Evolutionary conservation across 2,797 vertebrate species (phyloP).

Genomic region (Sebastes nivosus): DNA sequence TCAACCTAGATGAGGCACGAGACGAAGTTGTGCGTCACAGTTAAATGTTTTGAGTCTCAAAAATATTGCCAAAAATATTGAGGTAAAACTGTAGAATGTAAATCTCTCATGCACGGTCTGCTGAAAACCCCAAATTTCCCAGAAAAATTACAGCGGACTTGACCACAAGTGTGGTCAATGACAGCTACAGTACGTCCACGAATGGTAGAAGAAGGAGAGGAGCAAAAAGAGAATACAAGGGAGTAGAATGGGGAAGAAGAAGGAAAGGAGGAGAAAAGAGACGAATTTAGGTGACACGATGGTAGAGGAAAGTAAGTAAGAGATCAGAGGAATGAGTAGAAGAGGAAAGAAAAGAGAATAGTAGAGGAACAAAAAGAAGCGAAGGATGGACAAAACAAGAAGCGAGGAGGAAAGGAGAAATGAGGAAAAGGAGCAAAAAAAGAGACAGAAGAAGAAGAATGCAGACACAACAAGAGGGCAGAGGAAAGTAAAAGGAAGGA

Average conservation of each 20-base stretch:
- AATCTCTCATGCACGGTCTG: not conserved
- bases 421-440: not conserved
- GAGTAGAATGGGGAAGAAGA: not conserved
- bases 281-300: not conserved
- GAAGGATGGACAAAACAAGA: no score
- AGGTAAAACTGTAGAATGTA: not conserved
- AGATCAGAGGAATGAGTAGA: not conserved
- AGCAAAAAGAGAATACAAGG: not conserved
- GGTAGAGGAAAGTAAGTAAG: not conserved
- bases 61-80: not conserved
- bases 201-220: not conserved
- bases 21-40: not conserved
- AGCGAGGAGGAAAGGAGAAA: no score
- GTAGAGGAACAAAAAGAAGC: not conserved
- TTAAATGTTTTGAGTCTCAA: not conserved
- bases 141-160: not conserved
- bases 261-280: not conserved
- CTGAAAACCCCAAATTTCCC: not conserved
- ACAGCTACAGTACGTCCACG: not conserved
- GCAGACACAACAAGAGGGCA: conserved; percentile 6
- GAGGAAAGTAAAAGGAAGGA: conserved; percentile 8
- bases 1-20: not conserved
- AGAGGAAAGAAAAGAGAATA: not conserved
- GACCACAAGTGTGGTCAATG: not conserved
- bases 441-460: conserved; percentile 9